These are phyloP conservation scores for Trididemnum clinides DNA, from an alignment of 23 tunicate genomes.

Conservation along the genomic window DNA sequence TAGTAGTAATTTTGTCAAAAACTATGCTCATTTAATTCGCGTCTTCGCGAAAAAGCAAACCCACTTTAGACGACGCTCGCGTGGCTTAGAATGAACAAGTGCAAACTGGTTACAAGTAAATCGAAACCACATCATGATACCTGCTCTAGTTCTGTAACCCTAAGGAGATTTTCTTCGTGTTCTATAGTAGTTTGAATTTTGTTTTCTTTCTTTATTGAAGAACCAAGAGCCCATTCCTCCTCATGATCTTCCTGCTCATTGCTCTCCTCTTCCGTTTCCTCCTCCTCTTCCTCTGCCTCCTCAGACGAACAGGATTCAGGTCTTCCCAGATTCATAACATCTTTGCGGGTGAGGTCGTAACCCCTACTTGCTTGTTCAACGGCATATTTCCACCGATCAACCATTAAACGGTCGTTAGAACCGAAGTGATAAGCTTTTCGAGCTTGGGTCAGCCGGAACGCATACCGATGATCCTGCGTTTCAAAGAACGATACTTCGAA, in stretches of 20 bases:
- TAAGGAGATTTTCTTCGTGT: background rate
- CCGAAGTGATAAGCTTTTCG: conserved; percentile 56
- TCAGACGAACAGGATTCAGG: background rate
- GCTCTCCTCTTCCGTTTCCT: background rate
- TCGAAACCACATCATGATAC: background rate
- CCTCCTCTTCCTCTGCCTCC: background rate
- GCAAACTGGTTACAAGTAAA: background rate
- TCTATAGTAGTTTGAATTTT: background rate
- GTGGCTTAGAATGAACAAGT: no score
- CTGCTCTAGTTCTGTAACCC: background rate
- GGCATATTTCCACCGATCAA: conserved; percentile 82
- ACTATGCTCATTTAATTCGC: no score
- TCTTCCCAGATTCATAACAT: conserved; percentile 49
- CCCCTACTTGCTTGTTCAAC: conserved; percentile 66
- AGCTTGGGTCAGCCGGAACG: conserved; percentile 77
- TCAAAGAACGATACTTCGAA: conserved; percentile 44
- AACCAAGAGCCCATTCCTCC: no score
- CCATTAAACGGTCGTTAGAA: conserved; percentile 16
- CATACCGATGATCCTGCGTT: conserved; percentile 56
- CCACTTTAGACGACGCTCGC: no score
- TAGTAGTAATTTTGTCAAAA: no score
- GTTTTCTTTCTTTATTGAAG: background rate
- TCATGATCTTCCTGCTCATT: background rate
- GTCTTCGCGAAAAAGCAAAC: background rate
- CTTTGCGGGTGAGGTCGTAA: conserved; percentile 61